Base-by-base conservation (phyloP, 2,797 vertebrate genomes). In the Enteromius treurensis region DNA sequence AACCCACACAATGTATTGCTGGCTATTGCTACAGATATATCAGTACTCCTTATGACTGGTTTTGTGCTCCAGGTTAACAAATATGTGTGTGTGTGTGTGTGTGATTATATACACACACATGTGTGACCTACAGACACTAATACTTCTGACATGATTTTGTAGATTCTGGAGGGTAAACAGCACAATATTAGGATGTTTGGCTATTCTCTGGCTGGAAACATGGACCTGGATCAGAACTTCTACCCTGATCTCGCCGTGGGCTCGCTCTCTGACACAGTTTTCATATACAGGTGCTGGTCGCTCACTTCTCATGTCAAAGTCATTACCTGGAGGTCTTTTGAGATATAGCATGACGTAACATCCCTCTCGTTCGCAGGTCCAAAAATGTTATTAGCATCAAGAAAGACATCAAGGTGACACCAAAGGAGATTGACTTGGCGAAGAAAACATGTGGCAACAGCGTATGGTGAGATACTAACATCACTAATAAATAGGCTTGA, bases 241-340 rank as follows among this genome's bases (percentile, higher is more conserved):
- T 99, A 99, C 86, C 98, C 98, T 42, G 98, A 99, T 73, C 86
- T 99, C 87, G 97, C 97, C 68, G 94, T 99, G 34, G 98, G 98
- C 51, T 99, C 98, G 51, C 94, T 99, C 87, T 97, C 97, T 21
- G 97, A 99, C 90, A 91, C 95, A 17, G 96, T 95, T 17, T 92
- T 97, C 5, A 93, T 99, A 87, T 99, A 96, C 92, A 97, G 98
- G 98, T 97, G 86, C 82, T 32, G 64, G n/a, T 82, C 68, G 49
- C 37, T 29, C 68, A 9, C 62, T 29, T 51, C 64, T 77, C 19
- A 42, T 64, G 9, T 47, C 37, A 17, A 32, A 9, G 6, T 23
- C 7, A 9, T 47, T 32, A 32, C 17, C 17, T 32, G 3, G 53
- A 29, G 55, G 26, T 60, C 19, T 34, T 80, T n/a, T 62, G n/a